phyloP scores from a whole-genome alignment of 2,888 invertebrate genomes.

The Andrena bicolor region DNA sequence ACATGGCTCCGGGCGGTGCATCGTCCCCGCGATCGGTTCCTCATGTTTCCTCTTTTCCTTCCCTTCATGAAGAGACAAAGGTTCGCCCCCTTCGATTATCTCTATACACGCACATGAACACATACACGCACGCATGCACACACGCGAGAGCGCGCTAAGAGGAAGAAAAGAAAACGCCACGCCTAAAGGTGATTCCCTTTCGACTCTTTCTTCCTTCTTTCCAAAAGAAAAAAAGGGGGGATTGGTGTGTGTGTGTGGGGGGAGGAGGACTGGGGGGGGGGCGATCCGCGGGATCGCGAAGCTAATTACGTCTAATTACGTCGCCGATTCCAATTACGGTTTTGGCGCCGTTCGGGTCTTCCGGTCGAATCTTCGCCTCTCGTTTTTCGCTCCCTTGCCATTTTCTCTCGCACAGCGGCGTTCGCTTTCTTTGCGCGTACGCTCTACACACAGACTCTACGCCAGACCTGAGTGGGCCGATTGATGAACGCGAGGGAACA shows the following conservation, averaged over 20 bases:
- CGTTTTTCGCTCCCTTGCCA: slow-evolving; percentile 7
- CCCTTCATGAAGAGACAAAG: slow-evolving; percentile 68
- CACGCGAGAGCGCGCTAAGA: slow-evolving; percentile 68
- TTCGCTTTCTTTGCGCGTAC: slow-evolving; percentile 14
- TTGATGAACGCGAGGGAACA: slow-evolving; percentile 20
- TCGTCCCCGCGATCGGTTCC: slow-evolving; percentile 61
- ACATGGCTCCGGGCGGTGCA: slow-evolving; percentile 50
- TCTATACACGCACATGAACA: slow-evolving; percentile 67
- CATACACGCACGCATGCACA: slow-evolving; percentile 69
- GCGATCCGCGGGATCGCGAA: slow-evolving; percentile 37
- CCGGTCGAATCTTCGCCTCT: neutral
- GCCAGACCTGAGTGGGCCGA: slow-evolving; percentile 54
- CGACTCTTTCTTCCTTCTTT: slow-evolving; percentile 9
- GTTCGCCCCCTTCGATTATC: slow-evolving; percentile 62
- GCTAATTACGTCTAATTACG: slow-evolving; percentile 24
- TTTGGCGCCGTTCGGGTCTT: slow-evolving; percentile 20
- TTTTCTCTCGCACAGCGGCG: slow-evolving; percentile 19
- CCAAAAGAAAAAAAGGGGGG: neutral
- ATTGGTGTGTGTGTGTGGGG: too few species aligned
- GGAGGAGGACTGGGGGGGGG: neutral
- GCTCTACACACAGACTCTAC: slow-evolving; percentile 30
- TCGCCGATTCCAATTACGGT: slow-evolving; percentile 37
- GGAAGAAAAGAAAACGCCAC: slow-evolving; percentile 65
- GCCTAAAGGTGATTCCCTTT: slow-evolving; percentile 39
- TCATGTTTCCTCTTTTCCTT: slow-evolving; percentile 46